Base-by-base conservation (phyloP, 37 sponge, comb jelly and placozoan genomes). In the Diacarnus erythraeanus region DNA sequence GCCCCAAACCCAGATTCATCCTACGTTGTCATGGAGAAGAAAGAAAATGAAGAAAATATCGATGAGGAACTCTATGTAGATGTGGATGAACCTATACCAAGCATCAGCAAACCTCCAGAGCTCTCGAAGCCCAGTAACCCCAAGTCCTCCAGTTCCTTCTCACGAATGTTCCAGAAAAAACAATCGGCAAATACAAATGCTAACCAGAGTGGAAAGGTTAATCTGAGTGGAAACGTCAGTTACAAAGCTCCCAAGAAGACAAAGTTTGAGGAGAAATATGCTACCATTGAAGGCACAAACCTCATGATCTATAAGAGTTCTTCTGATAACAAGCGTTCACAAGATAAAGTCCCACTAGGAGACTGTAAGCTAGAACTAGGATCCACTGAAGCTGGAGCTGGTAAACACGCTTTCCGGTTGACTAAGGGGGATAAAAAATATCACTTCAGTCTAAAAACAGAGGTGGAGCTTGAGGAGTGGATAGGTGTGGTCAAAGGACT, bases 31-130 rank as follows among this genome's bases (percentile, higher is more conserved):
- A 80, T 86, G 77, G 79, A 75, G 23, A 31, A 36, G 15, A 41
- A 44, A 2, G 59, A 81, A 3, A 74, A 63, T 17, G 57, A 44
- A 18, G 84, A 72, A 23, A 27, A 25, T 9, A 74, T 64, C 8
- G 68, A 44, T 21, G 84, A 72, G 22, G 87, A 86, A 9, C 64
- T 80, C 33, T 79, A 87, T 39, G 81, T 80, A 2, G 87, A 87
- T 42, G 87, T 87, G 3, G 81, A 87, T 12, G 54, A 38, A 25
- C 72, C 85, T 1, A 2, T 33, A 20, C 9, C 43, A 35, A 35
- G 12, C 1, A 37, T 2, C 4, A 20, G 6, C 43, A 71, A 40
- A 39, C 35, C 17, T n/a, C 56, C 27, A 2, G 68, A 29, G 42
- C 27, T 57, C 1, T 36, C 80, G 42, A 38, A 34, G 4, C 9